A percentile compares a stretch with the other conserved stretches of the same genome.
phyloP scores from a whole-genome alignment of 2,888 invertebrate genomes.

The Miltochrista miniata region DNA sequence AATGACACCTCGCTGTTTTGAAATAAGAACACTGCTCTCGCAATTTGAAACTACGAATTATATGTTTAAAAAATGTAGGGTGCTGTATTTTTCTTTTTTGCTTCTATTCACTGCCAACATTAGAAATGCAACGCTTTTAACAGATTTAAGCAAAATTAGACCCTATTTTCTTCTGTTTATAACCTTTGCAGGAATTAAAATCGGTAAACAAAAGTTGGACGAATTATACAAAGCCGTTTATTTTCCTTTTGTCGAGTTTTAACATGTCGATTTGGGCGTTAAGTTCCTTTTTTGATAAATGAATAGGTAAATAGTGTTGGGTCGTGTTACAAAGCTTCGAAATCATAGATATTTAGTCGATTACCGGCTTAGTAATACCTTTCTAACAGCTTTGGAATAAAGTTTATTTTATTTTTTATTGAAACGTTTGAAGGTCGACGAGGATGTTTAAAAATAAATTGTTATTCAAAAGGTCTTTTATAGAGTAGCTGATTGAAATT shows the following conservation, averaged over 20 bases:
- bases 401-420: constrained; percentile 23
- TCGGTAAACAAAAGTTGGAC: constrained; percentile 17
- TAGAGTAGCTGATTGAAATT: constrained; percentile 33
- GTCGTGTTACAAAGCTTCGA: constrained; percentile 70
- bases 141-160: constrained; percentile 5
- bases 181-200: neutral
- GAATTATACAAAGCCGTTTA: constrained; percentile 80
- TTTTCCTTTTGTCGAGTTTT: constrained; percentile 78
- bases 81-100: constrained; percentile 66
- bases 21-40: constrained; percentile 82
- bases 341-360: constrained; percentile 55
- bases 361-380: constrained; percentile 25
- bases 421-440: neutral
- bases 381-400: constrained; percentile 30
- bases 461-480: constrained; percentile 39
- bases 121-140: constrained; percentile 12
- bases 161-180: neutral
- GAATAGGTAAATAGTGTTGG: constrained; percentile 81
- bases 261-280: constrained; percentile 82
- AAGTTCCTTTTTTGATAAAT: constrained; percentile 81
- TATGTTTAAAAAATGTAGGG: constrained; percentile 77
- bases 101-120: constrained; percentile 42
- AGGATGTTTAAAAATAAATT: constrained; percentile 34
- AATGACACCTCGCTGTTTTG: constrained; percentile 82
- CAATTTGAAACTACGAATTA: constrained; percentile 83